Evolutionary conservation across 2,888 invertebrate species (phyloP), one percentile per base, ranked within the genome.

Genomic region (Trachelus iudaicus): DNA sequence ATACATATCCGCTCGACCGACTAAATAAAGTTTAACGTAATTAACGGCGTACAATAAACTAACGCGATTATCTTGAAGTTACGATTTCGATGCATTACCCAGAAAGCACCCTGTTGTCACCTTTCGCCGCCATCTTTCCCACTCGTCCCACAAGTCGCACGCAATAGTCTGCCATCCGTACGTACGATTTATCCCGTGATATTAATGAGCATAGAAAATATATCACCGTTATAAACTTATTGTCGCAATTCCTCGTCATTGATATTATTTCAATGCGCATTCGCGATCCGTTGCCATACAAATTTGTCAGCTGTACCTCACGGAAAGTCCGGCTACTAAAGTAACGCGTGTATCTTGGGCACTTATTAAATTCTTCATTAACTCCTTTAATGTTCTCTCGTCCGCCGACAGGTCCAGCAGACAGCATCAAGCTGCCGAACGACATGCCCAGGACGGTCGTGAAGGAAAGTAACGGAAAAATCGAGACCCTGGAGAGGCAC

Each of bases 401-500:
- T 34, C n/a, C 13, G 13, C 40, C n/a, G 73, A 15, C 82, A 89
- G 89, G 87, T 82, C 75, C 75, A 15, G 76, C 83, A 79, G 73
- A 79, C 73, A 80, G 83, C 78, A 76, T 93, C 68, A 92, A 91
- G 11, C 88, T 92, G 71, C 71, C 71, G 76, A 93, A 93, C 15
- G 89, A 89, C 35, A 89, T 94, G 73, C 95, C 95, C 0, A 87
- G 89, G 78, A 92, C 94, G 23, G 92, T 92, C 30, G 93, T 95
- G 80, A 93, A 93, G 76, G 93, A 94, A 80, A 86, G 94, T 1
- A 93, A 94, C 75, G 93, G 94, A 73, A 95, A 95, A 80, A 90
- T 93, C 75, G 95, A 95, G 90, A 94, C 95, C 89, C 95, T 96
- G 90, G 93, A 93, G 69, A 93, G 96, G 69, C 93, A 94, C 84